Evolutionary conservation across 1,140 invertebrate species (phyloP), one percentile per base, ranked within the genome.

Genomic region (Lineus longissimus): DNA sequence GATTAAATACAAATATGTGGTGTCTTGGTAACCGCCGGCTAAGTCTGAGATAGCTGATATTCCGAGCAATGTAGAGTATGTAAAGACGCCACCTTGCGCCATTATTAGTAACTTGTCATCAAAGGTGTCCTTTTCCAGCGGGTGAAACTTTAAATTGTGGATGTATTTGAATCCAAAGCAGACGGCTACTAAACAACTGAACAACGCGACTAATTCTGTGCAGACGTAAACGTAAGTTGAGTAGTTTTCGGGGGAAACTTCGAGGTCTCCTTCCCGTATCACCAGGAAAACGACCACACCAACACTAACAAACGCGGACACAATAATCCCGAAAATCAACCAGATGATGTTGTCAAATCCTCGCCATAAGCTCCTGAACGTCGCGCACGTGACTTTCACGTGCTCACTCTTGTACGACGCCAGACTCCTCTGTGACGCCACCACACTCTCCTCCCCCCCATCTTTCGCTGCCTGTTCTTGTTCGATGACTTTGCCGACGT

Each of bases 41-140:
- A 11, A 58, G 33, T 36, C 70, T 22, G 73, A 73, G 45, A 70
- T 68, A 17, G 76, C 71, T 11, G 77, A 74, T 54, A 79, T 76
- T 22, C 76, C 62, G 54, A 77, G 93, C 75, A 97, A 97, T 15
- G 91, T 92, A 57, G 92, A 91, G 77, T 96, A 97, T 51, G 96
- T 89, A 74, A 95, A 95, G 81, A 94, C 91, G 2, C 95, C 95
- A 0, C 91, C 93, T 76, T 97, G 91, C 0, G 93, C 93, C 0
- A 94, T 91, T 4, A 96, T 89, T 51, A 97, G 80, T 0, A 98
- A 85, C 47, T 97, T 95, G 73, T 95, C 95, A 80, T 97, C 94
- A 69, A 97, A 70, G 13, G 73, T 81, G 68, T 96, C 84, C 76
- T 93, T 93, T 55, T 91, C 86, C 54, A 68, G 85, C 86, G 23